phyloP scores from a whole-genome alignment of 2,888 invertebrate species.

The Tenthredo notha region DNA sequence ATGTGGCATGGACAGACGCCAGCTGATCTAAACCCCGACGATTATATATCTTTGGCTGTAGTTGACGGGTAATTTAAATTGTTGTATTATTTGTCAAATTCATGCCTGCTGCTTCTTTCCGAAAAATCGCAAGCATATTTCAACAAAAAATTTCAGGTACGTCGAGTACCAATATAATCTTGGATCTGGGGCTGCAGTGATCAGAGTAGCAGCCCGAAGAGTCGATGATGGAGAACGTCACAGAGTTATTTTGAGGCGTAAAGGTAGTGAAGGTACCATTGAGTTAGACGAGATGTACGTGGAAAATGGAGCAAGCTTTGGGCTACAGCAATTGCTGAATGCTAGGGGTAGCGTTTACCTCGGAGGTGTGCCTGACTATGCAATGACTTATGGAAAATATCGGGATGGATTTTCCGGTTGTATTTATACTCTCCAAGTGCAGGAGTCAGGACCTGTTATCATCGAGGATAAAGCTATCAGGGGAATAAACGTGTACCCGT shows the following conservation, averaged over 20 bases:
- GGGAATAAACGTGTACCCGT: slow-evolving; percentile 90
- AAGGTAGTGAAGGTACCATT: slow-evolving; percentile 83
- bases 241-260: slow-evolving; percentile 85
- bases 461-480: slow-evolving; percentile 87
- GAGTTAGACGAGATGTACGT: slow-evolving; percentile 85
- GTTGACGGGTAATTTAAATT: slow-evolving; percentile 70
- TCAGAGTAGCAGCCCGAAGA: slow-evolving; percentile 82
- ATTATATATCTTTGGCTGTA: slow-evolving; percentile 86
- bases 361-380: slow-evolving; percentile 90
- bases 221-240: slow-evolving; percentile 92
- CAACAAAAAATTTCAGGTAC: slow-evolving; percentile 79
- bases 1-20: slow-evolving; percentile 90
- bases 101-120: not conserved
- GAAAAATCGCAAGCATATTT: not conserved
- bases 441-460: slow-evolving; percentile 85
- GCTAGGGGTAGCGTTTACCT: slow-evolving; percentile 92
- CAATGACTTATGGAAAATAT: slow-evolving; percentile 86
- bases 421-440: slow-evolving; percentile 90
- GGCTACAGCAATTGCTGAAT: slow-evolving; percentile 84
- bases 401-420: slow-evolving; percentile 90
- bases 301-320: slow-evolving; percentile 82
- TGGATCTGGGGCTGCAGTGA: slow-evolving; percentile 88
- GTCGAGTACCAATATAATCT: slow-evolving; percentile 92
- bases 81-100: not conserved
- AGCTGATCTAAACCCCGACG: slow-evolving; percentile 77